Evolutionary conservation across 2,797 vertebrate species (phyloP).

Genomic region (Sebastes hubbsi): DNA sequence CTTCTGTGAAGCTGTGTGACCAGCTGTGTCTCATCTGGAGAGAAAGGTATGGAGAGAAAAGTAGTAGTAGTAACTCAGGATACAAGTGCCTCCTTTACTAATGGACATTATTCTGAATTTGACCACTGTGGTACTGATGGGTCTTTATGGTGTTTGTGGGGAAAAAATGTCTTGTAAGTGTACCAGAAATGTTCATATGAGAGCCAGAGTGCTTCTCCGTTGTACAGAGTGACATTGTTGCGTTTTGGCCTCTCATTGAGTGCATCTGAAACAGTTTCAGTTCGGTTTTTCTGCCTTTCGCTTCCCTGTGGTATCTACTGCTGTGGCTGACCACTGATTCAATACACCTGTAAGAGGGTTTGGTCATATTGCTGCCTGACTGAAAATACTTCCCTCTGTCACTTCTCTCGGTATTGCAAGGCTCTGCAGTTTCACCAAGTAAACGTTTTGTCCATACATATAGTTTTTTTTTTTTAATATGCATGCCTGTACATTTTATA

Average conservation of each 20-base stretch:
- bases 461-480: neutral
- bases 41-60: neutral
- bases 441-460: neutral
- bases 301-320: neutral
- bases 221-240: conserved; percentile 13
- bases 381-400: conserved; percentile 39
- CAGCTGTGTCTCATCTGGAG: neutral
- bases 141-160: conserved; percentile 9
- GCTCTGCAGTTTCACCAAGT: conserved; percentile 25
- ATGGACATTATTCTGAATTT: conserved; percentile 5
- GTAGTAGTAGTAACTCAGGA: conserved; percentile 2
- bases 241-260: neutral
- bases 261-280: neutral
- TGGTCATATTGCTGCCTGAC: conserved; percentile 27
- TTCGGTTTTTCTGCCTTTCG: neutral
- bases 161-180: neutral
- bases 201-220: neutral
- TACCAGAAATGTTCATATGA: conserved; percentile 16
- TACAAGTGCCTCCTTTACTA: conserved; percentile 14
- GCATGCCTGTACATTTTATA: conserved; percentile 39
- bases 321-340: conserved; percentile 19
- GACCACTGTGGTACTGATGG: conserved; percentile 6
- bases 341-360: neutral
- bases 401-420: neutral
- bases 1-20: conserved; percentile 6